Evolutionary conservation across 1,140 invertebrate genomes (phyloP).

Genomic region (Dolichoris vasculosae): DNA sequence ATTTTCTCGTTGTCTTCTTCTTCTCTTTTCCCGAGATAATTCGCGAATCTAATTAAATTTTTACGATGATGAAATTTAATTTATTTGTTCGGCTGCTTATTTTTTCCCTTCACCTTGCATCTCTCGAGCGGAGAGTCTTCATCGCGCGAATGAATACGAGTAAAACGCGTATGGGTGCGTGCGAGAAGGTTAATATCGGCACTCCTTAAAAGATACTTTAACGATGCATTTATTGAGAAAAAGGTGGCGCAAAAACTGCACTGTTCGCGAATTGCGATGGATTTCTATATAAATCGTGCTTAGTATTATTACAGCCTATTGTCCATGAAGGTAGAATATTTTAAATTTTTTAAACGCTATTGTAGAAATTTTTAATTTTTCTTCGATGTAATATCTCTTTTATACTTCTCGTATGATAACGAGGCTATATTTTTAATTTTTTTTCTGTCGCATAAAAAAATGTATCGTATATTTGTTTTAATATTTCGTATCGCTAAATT

Average conservation of each 20-base stretch:
- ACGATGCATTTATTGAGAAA: background rate
- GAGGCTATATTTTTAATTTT: background rate
- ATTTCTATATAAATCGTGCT: slow-evolving; percentile 4
- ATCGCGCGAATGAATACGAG: background rate
- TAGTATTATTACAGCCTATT: background rate
- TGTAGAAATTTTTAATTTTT: background rate
- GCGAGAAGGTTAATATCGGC: background rate
- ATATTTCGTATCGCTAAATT: background rate
- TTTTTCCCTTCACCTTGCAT: slow-evolving; percentile 25
- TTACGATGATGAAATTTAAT: slow-evolving; percentile 32
- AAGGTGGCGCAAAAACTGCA: background rate
- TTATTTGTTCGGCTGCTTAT: slow-evolving; percentile 23
- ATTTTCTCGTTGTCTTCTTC: background rate
- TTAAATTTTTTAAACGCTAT: background rate
- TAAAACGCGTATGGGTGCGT: background rate
- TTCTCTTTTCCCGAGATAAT: background rate
- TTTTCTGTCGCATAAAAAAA: background rate
- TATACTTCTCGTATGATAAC: background rate
- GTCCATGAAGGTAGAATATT: background rate
- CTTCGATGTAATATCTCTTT: background rate
- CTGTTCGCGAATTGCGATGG: background rate
- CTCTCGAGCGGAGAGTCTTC: background rate
- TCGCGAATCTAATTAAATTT: slow-evolving; percentile 35
- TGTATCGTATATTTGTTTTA: background rate
- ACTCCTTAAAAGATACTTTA: slow-evolving; percentile 15